Percentiles rank a stretch among this genome's conserved stretches.
Conservation (phyloP, 2,797 vertebrate species). For the Graptemys geographica region DNA sequence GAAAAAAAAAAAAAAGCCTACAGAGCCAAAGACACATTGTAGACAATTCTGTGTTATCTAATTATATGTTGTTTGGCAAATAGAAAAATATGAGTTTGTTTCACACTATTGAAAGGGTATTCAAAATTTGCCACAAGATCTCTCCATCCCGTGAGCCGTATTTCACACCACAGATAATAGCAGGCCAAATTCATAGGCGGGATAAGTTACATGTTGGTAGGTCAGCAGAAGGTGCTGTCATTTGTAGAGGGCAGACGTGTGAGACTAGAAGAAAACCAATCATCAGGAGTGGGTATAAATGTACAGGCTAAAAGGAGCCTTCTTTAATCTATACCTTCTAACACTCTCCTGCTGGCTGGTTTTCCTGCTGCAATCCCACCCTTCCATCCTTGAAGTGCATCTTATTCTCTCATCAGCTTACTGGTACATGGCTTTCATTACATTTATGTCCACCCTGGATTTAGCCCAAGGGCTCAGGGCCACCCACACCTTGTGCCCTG, state of each 20-base stretch:
- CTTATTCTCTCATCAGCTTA: background rate
- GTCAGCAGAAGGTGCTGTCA: background rate
- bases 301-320: background rate
- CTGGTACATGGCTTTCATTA: background rate
- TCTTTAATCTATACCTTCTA: background rate
- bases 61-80: constrained; percentile 32
- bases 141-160: background rate
- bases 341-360: background rate
- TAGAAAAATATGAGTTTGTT: constrained; percentile 2
- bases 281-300: background rate
- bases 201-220: background rate
- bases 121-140: background rate
- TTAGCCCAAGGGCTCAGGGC: background rate
- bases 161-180: background rate
- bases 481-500: background rate
- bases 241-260: background rate
- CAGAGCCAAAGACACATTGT: background rate
- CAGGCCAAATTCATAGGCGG: background rate
- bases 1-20: background rate
- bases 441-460: background rate
- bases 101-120: background rate
- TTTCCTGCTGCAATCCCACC: background rate
- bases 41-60: constrained; percentile 18
- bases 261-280: background rate
- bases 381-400: background rate